Conservation (phyloP, 2,113 vertebrate species). For the Monopterus albus region DNA sequence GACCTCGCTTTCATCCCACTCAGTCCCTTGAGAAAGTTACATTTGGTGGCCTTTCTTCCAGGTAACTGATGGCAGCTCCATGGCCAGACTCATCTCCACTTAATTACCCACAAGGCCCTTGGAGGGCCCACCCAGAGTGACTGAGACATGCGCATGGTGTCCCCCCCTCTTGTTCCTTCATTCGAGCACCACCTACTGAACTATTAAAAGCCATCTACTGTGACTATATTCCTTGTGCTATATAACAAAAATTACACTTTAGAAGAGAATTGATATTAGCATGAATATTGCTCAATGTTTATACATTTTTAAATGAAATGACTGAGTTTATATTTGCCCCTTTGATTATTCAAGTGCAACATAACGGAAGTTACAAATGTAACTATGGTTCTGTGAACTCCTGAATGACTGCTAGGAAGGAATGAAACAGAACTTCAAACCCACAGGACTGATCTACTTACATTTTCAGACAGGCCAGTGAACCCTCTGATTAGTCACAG, state of each 20-base stretch:
- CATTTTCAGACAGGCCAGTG: slow-evolving; percentile 55
- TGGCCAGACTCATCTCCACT: slow-evolving; percentile 60
- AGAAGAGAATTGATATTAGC: slow-evolving; percentile 35
- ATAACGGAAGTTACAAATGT: no score
- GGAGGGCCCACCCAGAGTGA: slow-evolving; percentile 48
- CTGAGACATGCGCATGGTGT: slow-evolving; percentile 35
- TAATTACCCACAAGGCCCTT: slow-evolving; percentile 75
- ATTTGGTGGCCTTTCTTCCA: slow-evolving; percentile 70
- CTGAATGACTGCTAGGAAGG: no score
- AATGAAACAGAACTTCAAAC: no score
- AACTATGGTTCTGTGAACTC: no score
- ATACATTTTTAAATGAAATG: slow-evolving; percentile 54
- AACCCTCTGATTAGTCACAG: slow-evolving; percentile 65
- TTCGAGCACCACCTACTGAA: slow-evolving; percentile 20
- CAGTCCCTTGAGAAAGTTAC: slow-evolving; percentile 55
- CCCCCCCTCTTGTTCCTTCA: slow-evolving; percentile 21
- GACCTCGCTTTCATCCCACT: slow-evolving; percentile 50
- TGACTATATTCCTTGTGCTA: slow-evolving; percentile 28
- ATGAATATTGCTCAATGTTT: slow-evolving; percentile 33
- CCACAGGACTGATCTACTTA: slow-evolving; percentile 33
- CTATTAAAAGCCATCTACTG: slow-evolving; percentile 27
- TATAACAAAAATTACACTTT: slow-evolving; percentile 19
- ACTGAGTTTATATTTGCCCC: slow-evolving; percentile 42
- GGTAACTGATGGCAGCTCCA: slow-evolving; percentile 67
- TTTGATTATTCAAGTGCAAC: slow-evolving; percentile 44